phyloP scores from a whole-genome alignment of 2,113 vertebrate genomes.

The Xyliphius kryptos region DNA sequence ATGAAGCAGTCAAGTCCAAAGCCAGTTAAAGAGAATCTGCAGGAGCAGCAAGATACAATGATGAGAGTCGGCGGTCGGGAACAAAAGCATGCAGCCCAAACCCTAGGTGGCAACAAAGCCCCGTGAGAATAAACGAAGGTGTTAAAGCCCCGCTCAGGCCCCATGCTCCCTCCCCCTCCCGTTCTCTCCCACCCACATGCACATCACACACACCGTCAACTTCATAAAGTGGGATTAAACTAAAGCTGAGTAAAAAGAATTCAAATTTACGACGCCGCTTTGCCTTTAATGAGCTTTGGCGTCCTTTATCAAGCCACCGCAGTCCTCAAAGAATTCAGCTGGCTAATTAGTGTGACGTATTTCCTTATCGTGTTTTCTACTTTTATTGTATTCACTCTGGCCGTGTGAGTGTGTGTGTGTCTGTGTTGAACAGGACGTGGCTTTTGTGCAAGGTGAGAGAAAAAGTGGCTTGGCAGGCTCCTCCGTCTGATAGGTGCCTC shows the following conservation, averaged over 20 bases:
- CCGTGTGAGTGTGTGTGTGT: slow-evolving; percentile 18
- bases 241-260: slow-evolving; percentile 52
- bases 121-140: slow-evolving; percentile 28
- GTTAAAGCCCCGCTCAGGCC: slow-evolving; percentile 22
- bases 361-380: slow-evolving; percentile 56
- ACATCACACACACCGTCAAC: slow-evolving; percentile 36
- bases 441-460: slow-evolving; percentile 27
- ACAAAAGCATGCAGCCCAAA: slow-evolving; percentile 17
- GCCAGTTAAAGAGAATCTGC: background rate
- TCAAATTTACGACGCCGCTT: slow-evolving; percentile 43
- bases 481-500: slow-evolving; percentile 33
- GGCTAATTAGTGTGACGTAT: slow-evolving; percentile 58
- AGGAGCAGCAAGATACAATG: too few species aligned
- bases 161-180: slow-evolving; percentile 10
- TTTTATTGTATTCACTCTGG: slow-evolving; percentile 45
- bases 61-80: background rate
- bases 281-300: slow-evolving; percentile 51
- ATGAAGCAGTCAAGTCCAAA: too few species aligned
- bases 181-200: slow-evolving; percentile 14
- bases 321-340: slow-evolving; percentile 58
- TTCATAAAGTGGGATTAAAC: slow-evolving; percentile 55
- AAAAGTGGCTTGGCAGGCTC: slow-evolving; percentile 24
- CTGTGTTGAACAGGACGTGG: slow-evolving; percentile 18
- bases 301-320: slow-evolving; percentile 55
- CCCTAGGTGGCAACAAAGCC: slow-evolving; percentile 58